Conservation (phyloP, 2,797 vertebrate species). For the Chaetophractus vellerosus region DNA sequence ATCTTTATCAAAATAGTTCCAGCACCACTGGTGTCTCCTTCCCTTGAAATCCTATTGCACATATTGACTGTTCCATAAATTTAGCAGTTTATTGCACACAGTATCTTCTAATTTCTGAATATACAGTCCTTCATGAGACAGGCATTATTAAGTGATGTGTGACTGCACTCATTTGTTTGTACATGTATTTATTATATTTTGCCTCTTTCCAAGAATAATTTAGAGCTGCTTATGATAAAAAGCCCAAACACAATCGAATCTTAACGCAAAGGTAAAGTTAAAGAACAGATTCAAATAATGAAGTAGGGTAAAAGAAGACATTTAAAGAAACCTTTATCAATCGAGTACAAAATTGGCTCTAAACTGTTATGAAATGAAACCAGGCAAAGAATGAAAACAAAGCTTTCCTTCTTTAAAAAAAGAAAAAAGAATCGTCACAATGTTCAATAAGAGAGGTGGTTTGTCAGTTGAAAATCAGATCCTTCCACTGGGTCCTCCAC, state of each 20-base stretch:
- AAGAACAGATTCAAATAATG: slow-evolving; percentile 40
- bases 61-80: neutral
- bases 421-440: neutral
- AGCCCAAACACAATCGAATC: slow-evolving; percentile 46
- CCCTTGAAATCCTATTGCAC: neutral
- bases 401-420: slow-evolving; percentile 23
- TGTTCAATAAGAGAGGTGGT: slow-evolving; percentile 25
- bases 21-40: neutral
- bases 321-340: neutral
- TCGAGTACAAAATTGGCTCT: slow-evolving; percentile 43
- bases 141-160: neutral
- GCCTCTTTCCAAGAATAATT: slow-evolving; percentile 39
- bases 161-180: neutral
- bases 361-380: neutral
- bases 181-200: neutral
- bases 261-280: slow-evolving; percentile 23
- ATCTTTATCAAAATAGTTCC: slow-evolving; percentile 27
- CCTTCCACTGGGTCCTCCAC: neutral
- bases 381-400: slow-evolving; percentile 61
- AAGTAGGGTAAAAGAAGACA: slow-evolving; percentile 28
- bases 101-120: neutral
- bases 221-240: neutral
- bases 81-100: neutral
- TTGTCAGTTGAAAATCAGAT: slow-evolving; percentile 21
- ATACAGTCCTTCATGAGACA: slow-evolving; percentile 35